These are phyloP conservation scores for Lepus townsendii DNA, from an alignment of 2,797 vertebrate species.

Conservation along the genomic window DNA sequence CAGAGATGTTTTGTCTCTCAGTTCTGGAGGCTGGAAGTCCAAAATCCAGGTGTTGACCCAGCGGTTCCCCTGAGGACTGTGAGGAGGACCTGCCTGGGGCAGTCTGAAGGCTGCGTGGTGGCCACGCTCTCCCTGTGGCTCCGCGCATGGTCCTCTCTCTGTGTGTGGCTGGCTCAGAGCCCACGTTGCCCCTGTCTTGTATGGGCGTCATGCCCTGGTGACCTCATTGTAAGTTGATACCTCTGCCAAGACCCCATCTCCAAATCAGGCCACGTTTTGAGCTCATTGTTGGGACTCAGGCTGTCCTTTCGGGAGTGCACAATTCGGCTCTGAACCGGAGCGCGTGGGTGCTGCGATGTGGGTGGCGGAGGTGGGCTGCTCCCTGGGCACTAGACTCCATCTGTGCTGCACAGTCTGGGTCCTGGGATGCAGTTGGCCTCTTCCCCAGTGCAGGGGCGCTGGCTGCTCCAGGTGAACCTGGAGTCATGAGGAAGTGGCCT, in stretches of 20 bases:
- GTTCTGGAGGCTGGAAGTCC: constrained; percentile 12
- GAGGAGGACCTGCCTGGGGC: too few relatives aligned
- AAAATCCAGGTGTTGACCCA: not conserved
- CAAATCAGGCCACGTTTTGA: not conserved
- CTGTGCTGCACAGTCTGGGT: not conserved
- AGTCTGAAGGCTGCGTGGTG: not conserved
- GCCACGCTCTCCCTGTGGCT: not conserved
- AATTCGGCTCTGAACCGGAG: not conserved
- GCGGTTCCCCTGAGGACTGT: not conserved
- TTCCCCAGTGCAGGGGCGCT: not conserved
- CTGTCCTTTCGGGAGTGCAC: not conserved
- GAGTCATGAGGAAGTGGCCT: not conserved
- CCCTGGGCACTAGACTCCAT: too few relatives aligned
- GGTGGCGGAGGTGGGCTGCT: not conserved
- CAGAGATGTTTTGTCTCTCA: not conserved
- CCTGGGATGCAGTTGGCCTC: not conserved
- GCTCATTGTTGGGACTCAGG: not conserved
- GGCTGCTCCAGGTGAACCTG: not conserved
- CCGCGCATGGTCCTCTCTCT: not conserved
- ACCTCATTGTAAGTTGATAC: not conserved
- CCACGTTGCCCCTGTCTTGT: not conserved
- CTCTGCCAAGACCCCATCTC: not conserved
- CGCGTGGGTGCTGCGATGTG: rapidly evolving
- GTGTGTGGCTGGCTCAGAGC: not conserved
- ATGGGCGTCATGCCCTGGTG: not conserved